Base-by-base conservation (phyloP, 2,113 vertebrate species). In the Halichoeres trimaculatus region DNA sequence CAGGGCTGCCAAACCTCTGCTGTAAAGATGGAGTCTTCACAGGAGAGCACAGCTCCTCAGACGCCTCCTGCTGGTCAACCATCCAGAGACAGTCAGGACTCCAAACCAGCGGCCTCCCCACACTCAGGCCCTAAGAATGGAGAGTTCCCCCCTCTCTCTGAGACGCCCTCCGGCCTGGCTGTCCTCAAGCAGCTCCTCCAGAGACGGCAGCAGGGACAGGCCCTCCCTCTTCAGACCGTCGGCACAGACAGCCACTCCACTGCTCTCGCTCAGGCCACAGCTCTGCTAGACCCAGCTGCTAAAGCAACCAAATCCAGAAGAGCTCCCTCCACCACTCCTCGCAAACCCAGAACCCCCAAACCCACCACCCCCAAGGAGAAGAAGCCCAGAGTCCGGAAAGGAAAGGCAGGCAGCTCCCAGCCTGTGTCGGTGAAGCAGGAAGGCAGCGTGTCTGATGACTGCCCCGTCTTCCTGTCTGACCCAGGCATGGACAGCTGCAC, bases 171-270 rank as follows among this genome's bases (percentile, higher is more conserved):
- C 87, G 94, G 98, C 34, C 87, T 98, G 70, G 95, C 95, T 85
- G 96, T 99, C 82, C 88, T 99, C 50, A 99, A 97, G 85, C 96
- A 97, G 89, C 91, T 99, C 82, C 95, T 98, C 24, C 96, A 98
- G 84, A 98, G 96, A 85, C 96, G 96, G 69, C 96, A 96, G 56
- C 94, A 94, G 41, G 86, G 53, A 12, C 83, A 89, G 59, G 54
- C 75, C 6, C 83, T 94, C 87, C 94, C 95, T 10, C 22, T 81
- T 75, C 81, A 84, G 23, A 84, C 66, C 59, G 74, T 80, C n/a
- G 77, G 78, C 41, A 56, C 84, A 13, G 90, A 94, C 54, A 90
- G 88, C 14, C 77, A 89, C 26, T 74, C 76, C 0, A 41, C 74
- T 40, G 84, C 70, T 80, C 88, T 93, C 71, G 54, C 90, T 65